phyloP scores from a whole-genome alignment of 2,888 invertebrate genomes.

The Microdon myrmicae region DNA sequence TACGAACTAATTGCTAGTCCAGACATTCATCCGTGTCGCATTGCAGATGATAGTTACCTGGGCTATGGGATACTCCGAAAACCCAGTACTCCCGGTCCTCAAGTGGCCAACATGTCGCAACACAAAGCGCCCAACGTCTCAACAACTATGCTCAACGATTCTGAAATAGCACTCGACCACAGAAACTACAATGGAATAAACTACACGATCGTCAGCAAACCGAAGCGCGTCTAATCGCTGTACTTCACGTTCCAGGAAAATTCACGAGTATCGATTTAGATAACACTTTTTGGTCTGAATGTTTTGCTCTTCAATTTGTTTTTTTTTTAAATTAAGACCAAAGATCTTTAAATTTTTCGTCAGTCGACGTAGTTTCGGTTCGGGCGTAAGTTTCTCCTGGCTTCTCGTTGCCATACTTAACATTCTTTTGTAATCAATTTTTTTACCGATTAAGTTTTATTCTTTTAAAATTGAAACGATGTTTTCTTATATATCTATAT shows the following conservation, averaged over 20 bases:
- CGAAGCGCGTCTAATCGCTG: slow-evolving; percentile 77
- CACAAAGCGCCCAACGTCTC: slow-evolving; percentile 36
- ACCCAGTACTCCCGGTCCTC: slow-evolving; percentile 69
- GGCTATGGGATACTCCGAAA: slow-evolving; percentile 84
- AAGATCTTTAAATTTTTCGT: slow-evolving; percentile 37
- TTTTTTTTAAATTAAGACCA: slow-evolving; percentile 32
- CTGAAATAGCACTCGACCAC: slow-evolving; percentile 70
- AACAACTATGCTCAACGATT: slow-evolving; percentile 54
- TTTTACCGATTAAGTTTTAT: slow-evolving; percentile 44
- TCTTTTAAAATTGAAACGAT: slow-evolving; percentile 24
- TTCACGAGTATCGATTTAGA: neutral
- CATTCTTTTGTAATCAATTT: slow-evolving; percentile 44
- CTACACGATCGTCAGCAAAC: slow-evolving; percentile 86
- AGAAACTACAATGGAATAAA: slow-evolving; percentile 80
- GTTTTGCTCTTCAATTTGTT: slow-evolving; percentile 5
- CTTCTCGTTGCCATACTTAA: slow-evolving; percentile 50
- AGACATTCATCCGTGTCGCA: slow-evolving; percentile 75
- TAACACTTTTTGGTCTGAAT: slow-evolving; percentile 10
- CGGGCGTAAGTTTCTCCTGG: slow-evolving; percentile 36
- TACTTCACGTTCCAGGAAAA: slow-evolving; percentile 19
- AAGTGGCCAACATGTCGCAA: slow-evolving; percentile 64
- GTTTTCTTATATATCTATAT: slow-evolving; percentile 19
- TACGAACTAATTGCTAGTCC: slow-evolving; percentile 78
- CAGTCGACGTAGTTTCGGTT: slow-evolving; percentile 27
- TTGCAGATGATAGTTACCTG: slow-evolving; percentile 83